Evolutionary conservation across 2,888 invertebrate genomes (phyloP), one percentile per base, ranked within the genome.

Genomic region (Lasioglossum zephyrum): DNA sequence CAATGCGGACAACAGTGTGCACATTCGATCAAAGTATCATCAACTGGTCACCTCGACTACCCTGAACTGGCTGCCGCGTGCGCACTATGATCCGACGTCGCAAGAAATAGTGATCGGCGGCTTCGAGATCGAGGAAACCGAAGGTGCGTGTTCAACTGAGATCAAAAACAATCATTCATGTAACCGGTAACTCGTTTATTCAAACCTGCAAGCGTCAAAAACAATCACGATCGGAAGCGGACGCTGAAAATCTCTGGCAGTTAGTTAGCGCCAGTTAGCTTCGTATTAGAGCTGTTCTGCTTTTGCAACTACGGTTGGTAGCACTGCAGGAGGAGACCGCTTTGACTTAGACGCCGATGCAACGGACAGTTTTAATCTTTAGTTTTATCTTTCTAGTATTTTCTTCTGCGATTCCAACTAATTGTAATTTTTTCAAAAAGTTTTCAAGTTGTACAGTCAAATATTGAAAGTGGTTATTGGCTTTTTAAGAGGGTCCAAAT

Each of bases 21-120:
- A 95, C 91, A 94, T 96, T 85, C 89, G 93, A 39, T 95, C 94
- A 13, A 90, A 91, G 82, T 92, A 93, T 77, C 84, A 97, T 85
- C 98, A 98, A 95, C 96, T 97, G 81, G 96, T 97, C 79, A 98
- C 98, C 6, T 98, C 98, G 11, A 97, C 97, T 92, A 97, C 98
- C 0, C 96, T 98, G 77, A 96, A 96, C 93, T 98, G 98, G 98
- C 96, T 97, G 77, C 96, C 96, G 1, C 95, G 95, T 75, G 95
- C 95, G 41, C 96, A 96, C 88, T 95, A 97, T 78, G 96, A 96
- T 86, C 74, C 88, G 31, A 88, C 88, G 26, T 89, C 91, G 63
- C 96, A 96, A 91, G 97, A 97, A 77, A 97, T 98, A 41, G 95
- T 97, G 69, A 98, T 97, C 89, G 96, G 96, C 91, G 94, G 94